phyloP scores from a whole-genome alignment of 2,888 invertebrate species.

The Trypoxylon attenuatum region DNA sequence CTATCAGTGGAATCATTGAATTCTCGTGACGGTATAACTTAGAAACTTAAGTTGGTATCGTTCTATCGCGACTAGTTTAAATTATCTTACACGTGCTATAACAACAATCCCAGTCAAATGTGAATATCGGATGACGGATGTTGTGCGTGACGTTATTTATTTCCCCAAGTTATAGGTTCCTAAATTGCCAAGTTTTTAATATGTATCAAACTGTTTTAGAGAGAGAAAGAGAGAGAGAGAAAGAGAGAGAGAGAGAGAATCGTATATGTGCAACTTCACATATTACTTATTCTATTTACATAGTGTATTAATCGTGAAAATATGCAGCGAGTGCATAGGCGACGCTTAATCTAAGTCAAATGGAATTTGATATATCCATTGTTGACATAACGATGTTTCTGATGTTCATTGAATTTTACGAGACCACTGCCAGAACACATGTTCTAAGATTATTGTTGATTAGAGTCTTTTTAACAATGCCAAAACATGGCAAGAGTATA shows the following conservation, averaged over 20 bases:
- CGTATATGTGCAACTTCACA: conserved; percentile 32
- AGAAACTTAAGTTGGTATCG: conserved; percentile 14
- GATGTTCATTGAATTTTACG: conserved; percentile 53
- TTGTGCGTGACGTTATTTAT: conserved; percentile 39
- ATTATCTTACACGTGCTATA: conserved; percentile 12
- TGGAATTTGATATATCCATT: conserved; percentile 50
- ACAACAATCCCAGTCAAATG: too few relatives aligned
- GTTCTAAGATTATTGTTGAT: conserved; percentile 48
- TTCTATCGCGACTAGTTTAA: conserved; percentile 27
- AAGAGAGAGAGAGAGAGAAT: too few relatives aligned
- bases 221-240: too few relatives aligned
- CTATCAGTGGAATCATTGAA: conserved; percentile 56
- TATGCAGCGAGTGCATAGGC: conserved; percentile 2
- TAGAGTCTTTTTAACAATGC: conserved; percentile 41
- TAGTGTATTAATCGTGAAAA: conserved; percentile 15
- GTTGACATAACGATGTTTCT: conserved; percentile 57
- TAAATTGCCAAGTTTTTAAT: conserved; percentile 30
- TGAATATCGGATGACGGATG: conserved; percentile 19
- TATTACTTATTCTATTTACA: conserved; percentile 26
- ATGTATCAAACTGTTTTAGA: too few relatives aligned
- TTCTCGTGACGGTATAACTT: conserved; percentile 27
- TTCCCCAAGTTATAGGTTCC: conserved; percentile 22
- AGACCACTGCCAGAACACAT: conserved; percentile 63
- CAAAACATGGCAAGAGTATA: conserved; percentile 2
- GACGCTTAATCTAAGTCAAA: conserved; percentile 12